Base-by-base conservation (phyloP, 2,113 vertebrate genomes). In the Pelobates fuscus region DNA sequence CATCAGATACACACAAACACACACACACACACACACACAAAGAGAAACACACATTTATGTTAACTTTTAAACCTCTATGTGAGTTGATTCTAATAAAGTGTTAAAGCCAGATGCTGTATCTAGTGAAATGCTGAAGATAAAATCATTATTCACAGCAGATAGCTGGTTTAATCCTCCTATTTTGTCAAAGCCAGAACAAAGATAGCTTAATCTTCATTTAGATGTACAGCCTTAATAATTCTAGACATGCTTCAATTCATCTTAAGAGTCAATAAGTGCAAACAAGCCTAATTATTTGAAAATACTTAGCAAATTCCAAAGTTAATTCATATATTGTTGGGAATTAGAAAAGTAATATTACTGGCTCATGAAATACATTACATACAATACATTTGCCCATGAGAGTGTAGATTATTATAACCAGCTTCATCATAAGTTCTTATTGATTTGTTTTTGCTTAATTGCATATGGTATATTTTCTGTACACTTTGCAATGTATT, bases 331-430 rank as follows among this genome's bases (percentile, higher is more conserved):
- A 67, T 67, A 67, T 60, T 59, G 52, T 75, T 49, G 67, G 54
- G 55, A 60, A 29, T 66, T 75, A 23, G 49, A 67, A 73, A 67
- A 29, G 8, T 41, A 25, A 76, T 52, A 61, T 61, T 68, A 68
- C 67, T 52, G 41, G 54, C 66, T 37, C 15, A 10, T 8, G 49
- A 52, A 75, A 68, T 60, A 32, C 73, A 61, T 68, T 68, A 27
- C 15, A 68, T 60, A 32, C 73, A 61, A 76, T 68, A 27, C 15
- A 49, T 76, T 49, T 68, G 8, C 43, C 73, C 37, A 20, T 43
- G 17, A 67, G 54, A 68, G 37, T 32, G 15, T 10, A 54, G 55
- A 76, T 76, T 67, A 76, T 76, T 68, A 49, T n/a, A 76, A 12
- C 55, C 26, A 25, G 20, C 15, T 76, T 61, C 17, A 76, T 76